Conservation (phyloP, 2,888 invertebrate genomes). For the Amiota mariae region DNA sequence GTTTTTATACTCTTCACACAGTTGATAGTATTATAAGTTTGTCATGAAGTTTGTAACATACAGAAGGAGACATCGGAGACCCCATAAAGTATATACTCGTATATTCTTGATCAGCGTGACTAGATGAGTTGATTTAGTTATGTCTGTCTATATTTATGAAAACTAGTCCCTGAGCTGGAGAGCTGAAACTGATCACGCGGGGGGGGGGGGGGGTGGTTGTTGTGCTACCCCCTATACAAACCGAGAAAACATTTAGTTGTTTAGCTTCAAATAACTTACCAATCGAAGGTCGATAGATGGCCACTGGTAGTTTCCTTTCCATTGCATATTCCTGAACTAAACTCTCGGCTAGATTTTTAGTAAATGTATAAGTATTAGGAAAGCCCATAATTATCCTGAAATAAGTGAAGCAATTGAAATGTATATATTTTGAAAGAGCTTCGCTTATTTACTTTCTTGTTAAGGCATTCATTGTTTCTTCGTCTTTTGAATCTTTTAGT, state of each 20-base stretch:
- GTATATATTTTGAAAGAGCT: not conserved
- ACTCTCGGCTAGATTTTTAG: slow-evolving; percentile 90
- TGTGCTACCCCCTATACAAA: too few species aligned
- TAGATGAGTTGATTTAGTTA: too few species aligned
- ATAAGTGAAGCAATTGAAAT: not conserved
- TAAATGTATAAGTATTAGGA: slow-evolving; percentile 93
- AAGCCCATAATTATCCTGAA: slow-evolving; percentile 62
- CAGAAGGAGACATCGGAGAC: too few species aligned
- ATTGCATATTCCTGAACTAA: slow-evolving; percentile 79
- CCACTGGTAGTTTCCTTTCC: slow-evolving; percentile 78
- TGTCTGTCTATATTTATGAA: too few species aligned
- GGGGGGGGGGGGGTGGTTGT: too few species aligned
- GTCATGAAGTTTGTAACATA: too few species aligned
- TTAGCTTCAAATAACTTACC: slow-evolving; percentile 72
- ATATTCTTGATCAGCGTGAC: too few species aligned
- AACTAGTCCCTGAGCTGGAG: too few species aligned
- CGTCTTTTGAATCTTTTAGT: slow-evolving; percentile 50
- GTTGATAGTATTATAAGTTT: too few species aligned
- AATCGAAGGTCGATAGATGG: slow-evolving; percentile 90
- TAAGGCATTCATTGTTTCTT: slow-evolving; percentile 49
- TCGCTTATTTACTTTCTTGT: slow-evolving; percentile 60
- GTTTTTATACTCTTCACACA: too few species aligned
- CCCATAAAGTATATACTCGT: too few species aligned
- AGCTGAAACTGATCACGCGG: too few species aligned
- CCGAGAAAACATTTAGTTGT: not conserved